Conservation (phyloP, 2,113 vertebrate genomes). For the Tor tambroides region DNA sequence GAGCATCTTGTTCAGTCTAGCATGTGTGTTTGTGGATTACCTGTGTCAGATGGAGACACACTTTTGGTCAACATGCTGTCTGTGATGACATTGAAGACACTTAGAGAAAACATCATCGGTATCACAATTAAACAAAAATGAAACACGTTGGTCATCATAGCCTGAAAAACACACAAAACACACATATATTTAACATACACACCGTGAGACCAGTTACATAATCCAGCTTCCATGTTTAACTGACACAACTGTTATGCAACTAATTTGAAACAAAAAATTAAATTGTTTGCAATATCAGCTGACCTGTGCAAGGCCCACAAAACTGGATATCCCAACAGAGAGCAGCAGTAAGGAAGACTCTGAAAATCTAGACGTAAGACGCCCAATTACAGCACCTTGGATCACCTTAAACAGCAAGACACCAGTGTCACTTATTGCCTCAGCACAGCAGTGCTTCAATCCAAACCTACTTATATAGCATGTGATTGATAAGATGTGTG, state of each 20-base stretch:
- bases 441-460: neutral
- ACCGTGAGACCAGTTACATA: neutral
- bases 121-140: slow-evolving; percentile 84
- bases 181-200: neutral
- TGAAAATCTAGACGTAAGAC: slow-evolving; percentile 73
- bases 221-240: too few species aligned
- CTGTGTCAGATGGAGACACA: slow-evolving; percentile 85
- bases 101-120: slow-evolving; percentile 84
- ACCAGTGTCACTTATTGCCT: neutral
- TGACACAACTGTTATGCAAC: too few species aligned
- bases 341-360: slow-evolving; percentile 81
- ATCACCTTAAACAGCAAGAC: slow-evolving; percentile 76
- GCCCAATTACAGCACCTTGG: slow-evolving; percentile 85
- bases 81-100: slow-evolving; percentile 81
- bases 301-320: slow-evolving; percentile 88
- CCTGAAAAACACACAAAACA: slow-evolving; percentile 70
- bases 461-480: neutral
- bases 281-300: neutral
- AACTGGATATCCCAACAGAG: slow-evolving; percentile 66
- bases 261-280: neutral
- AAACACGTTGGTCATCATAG: slow-evolving; percentile 79
- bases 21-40: slow-evolving; percentile 68
- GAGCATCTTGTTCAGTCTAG: too few species aligned
- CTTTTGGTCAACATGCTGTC: slow-evolving; percentile 92
- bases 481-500: neutral